Base-by-base conservation (phyloP, 2,113 vertebrate genomes). In the Cheilinus undulatus region DNA sequence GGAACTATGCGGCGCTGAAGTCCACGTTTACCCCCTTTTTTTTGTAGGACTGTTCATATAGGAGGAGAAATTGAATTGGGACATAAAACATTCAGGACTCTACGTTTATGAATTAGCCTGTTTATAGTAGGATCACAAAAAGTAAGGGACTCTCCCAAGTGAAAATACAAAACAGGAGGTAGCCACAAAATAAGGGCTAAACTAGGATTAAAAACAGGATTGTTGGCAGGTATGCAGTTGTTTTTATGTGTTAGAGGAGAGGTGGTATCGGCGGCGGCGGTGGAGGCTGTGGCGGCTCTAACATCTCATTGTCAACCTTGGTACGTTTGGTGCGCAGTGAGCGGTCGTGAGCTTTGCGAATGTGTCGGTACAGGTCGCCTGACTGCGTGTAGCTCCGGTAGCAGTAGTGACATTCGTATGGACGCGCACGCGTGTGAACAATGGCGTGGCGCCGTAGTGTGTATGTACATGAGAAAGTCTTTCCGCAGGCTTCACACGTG, bases 381-480 rank as follows among this genome's bases (percentile, higher is more conserved):
- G 96, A 97, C 67, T 98, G 97, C 0, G 97, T 97, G 91, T 98
- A 97, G 86, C 96, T 96, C 34, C 97, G 94, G 73, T 96, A 95
- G 77, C 97, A 98, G 86, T 97, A 97, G 65, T 95, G 95, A 52
- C 97, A 98, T 81, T 96, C 95, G 0, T 96, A 97, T 0, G 97
- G 97, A 0, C 97, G 94, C 60, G 97, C 96, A 0, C 96, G 93
- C 0, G 97, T 98, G 82, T 98, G 97, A 51, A 98, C 97, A 0
- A 97, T 97, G 63, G 96, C 96, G 0, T 98, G 97, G 20, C 97
- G 95, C 61, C 96, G 86, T 2, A 98, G 88, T 0, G 96, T 98
- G 83, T 98, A 98, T 1, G 96, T 95, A 65, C 97, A 97, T 0
- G 97, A 98, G 84, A 98, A 98, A 1, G 97, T 98, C 85, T 98